phyloP scores from a whole-genome alignment of 2,888 invertebrate species.

The Onchidella celtica region DNA sequence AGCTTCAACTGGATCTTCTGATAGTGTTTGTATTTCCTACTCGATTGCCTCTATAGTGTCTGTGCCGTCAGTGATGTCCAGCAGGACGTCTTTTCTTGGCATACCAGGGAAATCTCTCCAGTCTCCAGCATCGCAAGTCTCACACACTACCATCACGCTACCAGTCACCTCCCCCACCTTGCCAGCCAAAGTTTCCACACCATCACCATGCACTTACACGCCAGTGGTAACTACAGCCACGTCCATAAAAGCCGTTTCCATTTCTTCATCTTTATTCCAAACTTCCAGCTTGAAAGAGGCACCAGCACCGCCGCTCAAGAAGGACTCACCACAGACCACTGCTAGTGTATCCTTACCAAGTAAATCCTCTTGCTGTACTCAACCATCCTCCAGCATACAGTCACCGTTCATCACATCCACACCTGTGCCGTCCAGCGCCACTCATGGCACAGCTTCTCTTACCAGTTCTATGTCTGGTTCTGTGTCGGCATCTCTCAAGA shows the following conservation, averaged over 20 bases:
- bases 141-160: not conserved
- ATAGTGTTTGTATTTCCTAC: not conserved
- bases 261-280: too few relatives aligned
- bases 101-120: not conserved
- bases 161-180: not conserved
- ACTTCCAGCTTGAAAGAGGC: too few relatives aligned
- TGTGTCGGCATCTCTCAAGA: too few relatives aligned
- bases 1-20: not conserved
- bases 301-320: not conserved
- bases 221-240: too few relatives aligned
- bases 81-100: not conserved
- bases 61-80: not conserved
- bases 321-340: not conserved
- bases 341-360: not conserved
- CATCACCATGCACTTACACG: not conserved
- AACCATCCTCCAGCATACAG: too few relatives aligned
- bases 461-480: too few relatives aligned
- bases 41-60: conserved; percentile 21
- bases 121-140: not conserved
- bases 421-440: not conserved
- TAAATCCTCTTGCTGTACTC: too few relatives aligned
- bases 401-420: too few relatives aligned
- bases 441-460: not conserved
- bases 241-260: too few relatives aligned
- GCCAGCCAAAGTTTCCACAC: not conserved